Evolutionary conservation across 2,888 invertebrate species (phyloP).

Genomic region (Petrolisthes cinctipes): DNA sequence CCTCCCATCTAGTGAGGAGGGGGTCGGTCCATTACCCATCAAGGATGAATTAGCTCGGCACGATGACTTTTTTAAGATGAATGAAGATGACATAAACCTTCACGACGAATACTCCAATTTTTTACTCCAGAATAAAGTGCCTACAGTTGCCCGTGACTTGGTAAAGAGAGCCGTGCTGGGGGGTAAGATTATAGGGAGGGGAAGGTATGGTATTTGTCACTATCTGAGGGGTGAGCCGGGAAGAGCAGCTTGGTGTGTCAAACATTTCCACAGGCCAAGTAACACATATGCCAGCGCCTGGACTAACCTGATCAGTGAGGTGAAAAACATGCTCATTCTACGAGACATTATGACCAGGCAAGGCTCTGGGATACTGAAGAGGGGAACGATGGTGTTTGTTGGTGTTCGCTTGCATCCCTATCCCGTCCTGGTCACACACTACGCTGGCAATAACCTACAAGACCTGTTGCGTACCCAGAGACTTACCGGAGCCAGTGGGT

Average conservation of each 20-base stretch:
- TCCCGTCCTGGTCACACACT: neutral
- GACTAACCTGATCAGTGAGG: neutral
- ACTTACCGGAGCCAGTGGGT: neutral
- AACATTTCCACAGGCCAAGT: neutral
- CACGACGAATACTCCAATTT: neutral
- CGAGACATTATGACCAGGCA: neutral
- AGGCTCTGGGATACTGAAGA: neutral
- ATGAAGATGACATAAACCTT: neutral
- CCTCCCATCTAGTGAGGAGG: neutral
- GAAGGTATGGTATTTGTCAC: neutral
- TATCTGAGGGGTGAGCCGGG: neutral
- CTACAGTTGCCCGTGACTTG: neutral
- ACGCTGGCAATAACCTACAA: neutral
- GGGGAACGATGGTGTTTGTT: neutral
- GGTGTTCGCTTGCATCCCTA: slow-evolving; percentile 9
- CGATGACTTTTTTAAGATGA: neutral
- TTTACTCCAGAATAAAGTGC: neutral
- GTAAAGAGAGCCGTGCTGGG: neutral
- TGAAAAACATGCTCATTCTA: neutral
- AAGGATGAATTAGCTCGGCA: neutral
- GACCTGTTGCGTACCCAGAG: neutral
- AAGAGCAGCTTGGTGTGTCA: neutral
- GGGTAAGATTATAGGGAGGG: neutral
- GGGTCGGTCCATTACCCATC: neutral
- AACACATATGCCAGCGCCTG: neutral